Conservation (phyloP, 2,113 vertebrate species). For the Crypturellus undulatus region DNA sequence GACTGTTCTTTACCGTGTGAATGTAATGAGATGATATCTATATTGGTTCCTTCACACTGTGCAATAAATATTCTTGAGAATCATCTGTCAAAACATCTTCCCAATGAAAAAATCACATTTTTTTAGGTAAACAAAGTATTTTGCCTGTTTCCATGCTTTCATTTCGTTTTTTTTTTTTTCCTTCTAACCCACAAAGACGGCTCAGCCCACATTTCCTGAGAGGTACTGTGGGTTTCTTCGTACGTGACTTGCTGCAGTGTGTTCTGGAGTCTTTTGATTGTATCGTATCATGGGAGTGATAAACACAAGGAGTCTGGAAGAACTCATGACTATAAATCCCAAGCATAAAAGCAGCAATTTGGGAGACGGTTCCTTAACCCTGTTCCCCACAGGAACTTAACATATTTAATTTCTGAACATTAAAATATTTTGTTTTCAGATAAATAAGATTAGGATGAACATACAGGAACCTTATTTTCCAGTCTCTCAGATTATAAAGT, state of each 20-base stretch:
- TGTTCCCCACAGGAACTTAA: neutral
- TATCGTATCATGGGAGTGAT: neutral
- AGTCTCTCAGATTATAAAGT: neutral
- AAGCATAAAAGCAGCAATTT: neutral
- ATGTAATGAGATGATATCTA: conserved; percentile 12
- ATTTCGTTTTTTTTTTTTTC: neutral
- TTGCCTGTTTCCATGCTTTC: neutral
- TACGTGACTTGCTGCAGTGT: neutral
- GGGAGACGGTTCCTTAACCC: neutral
- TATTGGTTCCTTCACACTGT: conserved; percentile 29
- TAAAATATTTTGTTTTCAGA: neutral
- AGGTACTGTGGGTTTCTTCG: neutral
- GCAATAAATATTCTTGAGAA: conserved; percentile 1
- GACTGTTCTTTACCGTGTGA: neutral
- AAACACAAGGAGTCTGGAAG: neutral
- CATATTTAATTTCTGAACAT: neutral
- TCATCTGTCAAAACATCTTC: conserved; percentile 11
- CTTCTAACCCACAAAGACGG: neutral
- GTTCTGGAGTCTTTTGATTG: neutral
- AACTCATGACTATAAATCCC: neutral
- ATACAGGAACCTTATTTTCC: neutral
- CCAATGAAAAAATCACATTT: rapidly evolving
- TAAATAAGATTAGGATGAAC: neutral
- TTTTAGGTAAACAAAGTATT: neutral
- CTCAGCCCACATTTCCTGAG: neutral